Base-by-base conservation (phyloP, 2,113 vertebrate genomes). In the Asarcornis scutulata region DNA sequence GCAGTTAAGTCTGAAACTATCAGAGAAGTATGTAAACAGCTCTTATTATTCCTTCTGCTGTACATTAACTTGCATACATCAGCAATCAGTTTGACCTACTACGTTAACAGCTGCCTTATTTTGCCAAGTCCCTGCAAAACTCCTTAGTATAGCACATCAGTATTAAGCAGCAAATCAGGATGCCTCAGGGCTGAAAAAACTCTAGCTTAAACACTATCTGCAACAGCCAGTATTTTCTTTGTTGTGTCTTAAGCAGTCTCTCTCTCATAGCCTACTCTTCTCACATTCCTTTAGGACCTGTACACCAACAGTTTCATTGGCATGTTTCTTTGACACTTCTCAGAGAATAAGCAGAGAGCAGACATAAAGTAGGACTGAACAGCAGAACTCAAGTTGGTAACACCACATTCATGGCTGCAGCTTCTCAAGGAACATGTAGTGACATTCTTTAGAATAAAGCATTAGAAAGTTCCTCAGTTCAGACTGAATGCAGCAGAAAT, bases 401-500 rank as follows among this genome's bases (percentile, higher is more conserved):
- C 50, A 53, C 17, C 34, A 48, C 13, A 2, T 7, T 46, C 2
- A 2, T 27, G 8, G 0, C 0, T 16, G 27, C 71, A 75, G 56
- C 15, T 50, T 22, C 59, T 83, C 26, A 26, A 83, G 32, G 32
- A 93, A 73, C 17, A 53, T 1, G 3, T 11, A 0, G 32, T 63
- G 7, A 7, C 32, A 79, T 4, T 17, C 27, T 40, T 60, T 27
- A 59, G 16, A 29, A 36, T 58, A 26, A 67, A 83, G 34, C 4
- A 25, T 42, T 74, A 50, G 18, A 31, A 29, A 92, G 27, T 46
- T 59, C 36, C 27, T 79, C 67, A 60, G 42, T 32, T 64, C 18
- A n/a, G 17, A 46, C 36, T 40, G 31, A 67, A 93, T 56, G 60
- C 60, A 67, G 50, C 78, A 90, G 22, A 4, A 9, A 72, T 8